Evolutionary conservation across 1,140 invertebrate genomes (phyloP).

Genomic region (Cydia pomonella): DNA sequence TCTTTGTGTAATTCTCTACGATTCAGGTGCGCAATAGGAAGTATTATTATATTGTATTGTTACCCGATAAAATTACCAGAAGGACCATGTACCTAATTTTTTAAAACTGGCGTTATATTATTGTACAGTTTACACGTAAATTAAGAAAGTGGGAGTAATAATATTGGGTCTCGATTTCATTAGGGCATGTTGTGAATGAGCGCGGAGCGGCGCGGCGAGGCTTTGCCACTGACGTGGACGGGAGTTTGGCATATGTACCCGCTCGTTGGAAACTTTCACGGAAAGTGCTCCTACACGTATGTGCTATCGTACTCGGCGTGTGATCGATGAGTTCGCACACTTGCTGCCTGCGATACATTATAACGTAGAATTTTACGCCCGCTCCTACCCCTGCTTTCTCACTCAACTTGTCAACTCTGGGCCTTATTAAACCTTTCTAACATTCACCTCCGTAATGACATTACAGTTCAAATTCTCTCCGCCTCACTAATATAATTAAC

Average conservation of each 20-base stretch:
- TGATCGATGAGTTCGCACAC: constrained; percentile 64
- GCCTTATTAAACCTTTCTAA: constrained; percentile 55
- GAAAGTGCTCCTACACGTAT: constrained; percentile 27
- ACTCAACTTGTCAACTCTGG: constrained; percentile 38
- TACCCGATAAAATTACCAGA: no score
- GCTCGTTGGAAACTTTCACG: constrained; percentile 20
- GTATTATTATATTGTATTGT: no score
- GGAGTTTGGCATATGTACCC: constrained; percentile 49
- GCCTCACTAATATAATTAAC: constrained; percentile 54
- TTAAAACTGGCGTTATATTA: no score
- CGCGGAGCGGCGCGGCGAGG: background rate
- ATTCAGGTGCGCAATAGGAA: no score
- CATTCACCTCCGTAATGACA: constrained; percentile 51
- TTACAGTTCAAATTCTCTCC: constrained; percentile 52
- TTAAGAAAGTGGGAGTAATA: no score
- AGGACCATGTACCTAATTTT: no score
- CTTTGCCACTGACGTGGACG: constrained; percentile 38
- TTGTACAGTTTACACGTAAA: no score
- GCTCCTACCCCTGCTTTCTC: constrained; percentile 36
- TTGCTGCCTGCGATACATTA: constrained; percentile 55
- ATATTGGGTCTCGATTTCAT: background rate
- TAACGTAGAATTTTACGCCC: constrained; percentile 45
- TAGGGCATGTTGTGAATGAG: background rate
- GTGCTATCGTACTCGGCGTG: constrained; percentile 43
- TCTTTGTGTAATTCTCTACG: no score